A percentile compares a stretch with the other conserved stretches of the same genome.
These are phyloP conservation scores for Poeciliopsis paucimaculata DNA, from an alignment of 2,797 vertebrate species.

Conservation along the genomic window DNA sequence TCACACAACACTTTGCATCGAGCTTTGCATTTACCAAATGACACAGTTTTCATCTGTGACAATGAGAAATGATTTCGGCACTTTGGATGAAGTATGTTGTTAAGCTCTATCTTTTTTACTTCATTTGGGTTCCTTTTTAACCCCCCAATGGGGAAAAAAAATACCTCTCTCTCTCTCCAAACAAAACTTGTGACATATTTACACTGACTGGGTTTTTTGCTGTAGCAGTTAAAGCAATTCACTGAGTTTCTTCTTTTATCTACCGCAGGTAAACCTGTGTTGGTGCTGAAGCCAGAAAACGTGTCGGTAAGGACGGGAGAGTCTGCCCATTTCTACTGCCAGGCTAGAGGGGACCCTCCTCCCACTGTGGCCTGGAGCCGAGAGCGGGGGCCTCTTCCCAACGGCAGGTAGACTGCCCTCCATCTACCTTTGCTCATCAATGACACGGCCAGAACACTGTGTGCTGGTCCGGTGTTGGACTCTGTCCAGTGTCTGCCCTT, in stretches of 20 bases:
- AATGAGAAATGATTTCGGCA: no score
- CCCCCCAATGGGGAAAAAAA: not conserved
- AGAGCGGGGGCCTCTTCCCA: conserved; percentile 85
- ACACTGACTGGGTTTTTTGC: not conserved
- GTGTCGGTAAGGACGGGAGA: conserved; percentile 72
- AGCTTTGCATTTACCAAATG: no score
- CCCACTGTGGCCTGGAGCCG: conserved; percentile 85
- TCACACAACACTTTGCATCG: no score
- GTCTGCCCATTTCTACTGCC: conserved; percentile 83
- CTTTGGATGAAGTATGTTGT: no score
- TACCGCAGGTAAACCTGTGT: conserved; percentile 80
- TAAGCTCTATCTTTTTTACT: not conserved
- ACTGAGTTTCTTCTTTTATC: not conserved
- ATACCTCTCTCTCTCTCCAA: not conserved
- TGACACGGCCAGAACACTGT: not conserved
- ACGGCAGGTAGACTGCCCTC: conserved; percentile 76
- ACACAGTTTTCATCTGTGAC: no score
- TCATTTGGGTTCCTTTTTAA: not conserved
- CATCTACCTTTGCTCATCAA: not conserved
- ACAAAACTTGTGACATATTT: not conserved
- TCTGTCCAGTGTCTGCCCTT: not conserved
- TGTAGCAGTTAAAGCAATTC: not conserved
- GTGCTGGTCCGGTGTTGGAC: no score
- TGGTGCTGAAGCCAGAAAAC: conserved; percentile 78
- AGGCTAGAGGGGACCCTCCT: conserved; percentile 81